Base-by-base conservation (phyloP, 2,113 vertebrate genomes). In the Gorsachius goisagi region DNA sequence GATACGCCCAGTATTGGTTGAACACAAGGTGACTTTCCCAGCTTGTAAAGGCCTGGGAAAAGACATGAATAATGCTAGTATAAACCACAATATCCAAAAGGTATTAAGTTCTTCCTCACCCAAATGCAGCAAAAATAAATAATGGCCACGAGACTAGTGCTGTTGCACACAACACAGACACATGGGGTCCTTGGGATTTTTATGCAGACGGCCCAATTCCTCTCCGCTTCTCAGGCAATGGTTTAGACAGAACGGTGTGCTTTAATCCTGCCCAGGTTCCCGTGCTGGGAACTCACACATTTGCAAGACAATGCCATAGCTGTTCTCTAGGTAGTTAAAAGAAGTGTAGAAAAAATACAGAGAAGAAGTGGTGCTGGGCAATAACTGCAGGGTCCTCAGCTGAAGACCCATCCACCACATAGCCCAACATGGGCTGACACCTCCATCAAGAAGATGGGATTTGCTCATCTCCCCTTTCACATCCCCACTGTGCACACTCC, bases 1-100 rank as follows among this genome's bases (percentile, higher is more conserved):
- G 92, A 96, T 94, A 97, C 98, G 94, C 97, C 97, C 97, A 97
- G 95, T 96, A 97, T 94, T 96, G 86, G 89, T 94, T 95, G 92
- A 93, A 95, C 74, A 86, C 89, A 97, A 89, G 93, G 79, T 96
- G 95, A 97, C 89, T 97, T 95, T 97, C 94, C 96, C 97, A 95
- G 97, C 92, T 94, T 89, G 83, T 56, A 87, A 85, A 97, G 91
- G 90, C 78, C 97, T 97, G 95, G 95, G 97, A 97, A 97, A 93
- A 92, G 56, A 89, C 52, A 32, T 92, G 87, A 96, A 96, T 92
- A 97, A 94, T 76, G 76, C 77, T 91, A 41, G 26, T 66, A 69
- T 76, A 93, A 90, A 93, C 92, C 88, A 95, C 91, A 94, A 82
- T 73, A 94, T 85, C 78, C 87, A 95, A 81, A 55, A 91, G 44